Evolutionary conservation across 2,797 vertebrate species (phyloP).

Genomic region (Eutrigla gurnardus): DNA sequence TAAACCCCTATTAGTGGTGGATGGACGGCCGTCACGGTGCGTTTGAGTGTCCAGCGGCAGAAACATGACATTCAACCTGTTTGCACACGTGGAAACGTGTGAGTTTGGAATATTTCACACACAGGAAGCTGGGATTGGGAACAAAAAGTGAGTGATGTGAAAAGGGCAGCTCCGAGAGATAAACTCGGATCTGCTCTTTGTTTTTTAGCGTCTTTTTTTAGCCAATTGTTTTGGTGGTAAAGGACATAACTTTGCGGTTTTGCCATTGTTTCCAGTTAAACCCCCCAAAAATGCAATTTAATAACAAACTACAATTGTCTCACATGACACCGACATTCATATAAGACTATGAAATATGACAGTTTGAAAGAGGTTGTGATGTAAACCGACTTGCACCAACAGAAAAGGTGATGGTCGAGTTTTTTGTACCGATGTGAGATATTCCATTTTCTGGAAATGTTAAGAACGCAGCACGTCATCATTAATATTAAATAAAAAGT

Average conservation of each 20-base stretch:
- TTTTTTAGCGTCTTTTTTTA: background rate
- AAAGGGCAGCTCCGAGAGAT: background rate
- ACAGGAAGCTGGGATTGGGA: too few species aligned
- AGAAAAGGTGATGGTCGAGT: background rate
- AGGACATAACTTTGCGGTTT: background rate
- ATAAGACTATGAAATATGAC: too few species aligned
- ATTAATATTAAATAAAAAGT: background rate
- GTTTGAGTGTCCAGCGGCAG: slow-evolving; percentile 18
- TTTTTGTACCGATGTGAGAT: background rate
- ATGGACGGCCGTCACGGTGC: slow-evolving; percentile 37
- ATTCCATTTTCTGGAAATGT: background rate
- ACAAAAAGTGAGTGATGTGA: background rate
- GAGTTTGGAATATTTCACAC: background rate
- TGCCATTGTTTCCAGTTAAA: background rate
- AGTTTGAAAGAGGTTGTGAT: too few species aligned
- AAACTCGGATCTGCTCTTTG: background rate
- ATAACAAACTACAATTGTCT: too few species aligned
- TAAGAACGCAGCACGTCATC: background rate
- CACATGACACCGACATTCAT: too few species aligned
- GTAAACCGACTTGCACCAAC: background rate
- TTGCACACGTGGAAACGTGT: slow-evolving; percentile 1
- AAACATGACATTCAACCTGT: slow-evolving; percentile 21
- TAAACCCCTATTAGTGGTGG: slow-evolving; percentile 65
- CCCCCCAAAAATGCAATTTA: too few species aligned
- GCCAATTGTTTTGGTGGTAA: background rate